Base-by-base conservation (phyloP, 92 coral and sea anemone species). In the Bergia puertoricense region DNA sequence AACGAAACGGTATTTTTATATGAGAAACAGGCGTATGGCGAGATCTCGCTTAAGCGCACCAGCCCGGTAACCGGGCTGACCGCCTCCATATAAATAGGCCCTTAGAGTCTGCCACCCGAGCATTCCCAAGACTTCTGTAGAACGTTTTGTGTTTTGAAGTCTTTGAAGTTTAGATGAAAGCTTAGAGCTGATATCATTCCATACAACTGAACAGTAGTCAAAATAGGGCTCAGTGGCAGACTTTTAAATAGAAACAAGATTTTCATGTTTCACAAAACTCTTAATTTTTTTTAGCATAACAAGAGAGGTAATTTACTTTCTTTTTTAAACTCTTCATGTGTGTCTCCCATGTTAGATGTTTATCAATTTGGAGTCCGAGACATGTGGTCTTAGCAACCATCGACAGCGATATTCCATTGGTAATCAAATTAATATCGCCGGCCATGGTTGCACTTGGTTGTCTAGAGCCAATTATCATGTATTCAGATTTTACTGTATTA, bases 31-130 rank as follows among this genome's bases (percentile, higher is more conserved):
- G 30, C 30, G 30, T 30, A 30, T 30, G 30, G 30, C 30, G 30
- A 30, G 30, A 30, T 30, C 30, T 30, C 30, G 30, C 30, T 30
- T 30, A 30, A 30, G 30, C 30, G 30, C 30, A 30, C 30, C 30
- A 30, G 30, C 30, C 30, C 30, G 30, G 30, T 30, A 30, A 30
- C 30, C 30, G 30, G 30, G 30, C 30, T 30, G 30, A 30, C 30
- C 30, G 30, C 30, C 30, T 30, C 30, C 30, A 30, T 30, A 30
- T 30, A 30, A 30, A 30, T 30, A 30, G 30, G 30, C 30, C 30
- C 30, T 30, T 30, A 46, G 45, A 56, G 85, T 30, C 15, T 62
- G 43, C 85, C 85, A 81, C 16, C 85, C 85, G 20, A 81, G 85
- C 68, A 36, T 45, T 30, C 30, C 30, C 30, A 30, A 30, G 30